Conservation (phyloP, 2,113 vertebrate genomes). For the Xiphophorus maculatus region DNA sequence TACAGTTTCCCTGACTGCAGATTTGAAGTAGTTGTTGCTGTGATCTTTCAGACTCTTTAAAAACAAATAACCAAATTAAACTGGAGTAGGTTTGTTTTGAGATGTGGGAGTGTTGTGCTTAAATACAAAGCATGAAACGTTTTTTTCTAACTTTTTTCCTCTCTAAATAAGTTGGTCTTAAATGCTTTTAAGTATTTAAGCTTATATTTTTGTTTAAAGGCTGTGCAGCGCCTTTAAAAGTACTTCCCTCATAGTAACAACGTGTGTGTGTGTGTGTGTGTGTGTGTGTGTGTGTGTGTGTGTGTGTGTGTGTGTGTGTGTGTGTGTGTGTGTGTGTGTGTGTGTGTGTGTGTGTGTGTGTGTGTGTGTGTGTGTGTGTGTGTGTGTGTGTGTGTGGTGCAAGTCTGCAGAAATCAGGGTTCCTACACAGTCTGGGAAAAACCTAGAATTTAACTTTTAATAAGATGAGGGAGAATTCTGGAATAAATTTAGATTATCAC, state of each 20-base stretch:
- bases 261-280: no score
- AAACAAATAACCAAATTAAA: slow-evolving; percentile 17
- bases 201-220: slow-evolving; percentile 12
- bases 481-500: not conserved
- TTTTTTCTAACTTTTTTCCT: not conserved
- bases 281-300: not conserved
- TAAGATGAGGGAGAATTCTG: not conserved
- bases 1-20: not conserved
- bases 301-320: slow-evolving; percentile 9
- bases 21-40: slow-evolving; percentile 22
- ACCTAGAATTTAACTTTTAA: not conserved
- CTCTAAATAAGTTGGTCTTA: slow-evolving; percentile 22
- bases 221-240: not conserved
- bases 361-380: slow-evolving; percentile 1
- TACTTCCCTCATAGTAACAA: no score
- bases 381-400: slow-evolving; percentile 10
- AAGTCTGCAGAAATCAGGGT: not conserved
- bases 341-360: slow-evolving; percentile 1
- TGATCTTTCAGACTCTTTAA: slow-evolving; percentile 44
- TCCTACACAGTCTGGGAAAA: not conserved
- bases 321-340: slow-evolving; percentile 5
- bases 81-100: slow-evolving; percentile 1
- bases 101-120: slow-evolving; percentile 59
- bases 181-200: slow-evolving; percentile 60
- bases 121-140: slow-evolving; percentile 50